phyloP scores from a whole-genome alignment of 2,113 vertebrate species.

The Mobula birostris region DNA sequence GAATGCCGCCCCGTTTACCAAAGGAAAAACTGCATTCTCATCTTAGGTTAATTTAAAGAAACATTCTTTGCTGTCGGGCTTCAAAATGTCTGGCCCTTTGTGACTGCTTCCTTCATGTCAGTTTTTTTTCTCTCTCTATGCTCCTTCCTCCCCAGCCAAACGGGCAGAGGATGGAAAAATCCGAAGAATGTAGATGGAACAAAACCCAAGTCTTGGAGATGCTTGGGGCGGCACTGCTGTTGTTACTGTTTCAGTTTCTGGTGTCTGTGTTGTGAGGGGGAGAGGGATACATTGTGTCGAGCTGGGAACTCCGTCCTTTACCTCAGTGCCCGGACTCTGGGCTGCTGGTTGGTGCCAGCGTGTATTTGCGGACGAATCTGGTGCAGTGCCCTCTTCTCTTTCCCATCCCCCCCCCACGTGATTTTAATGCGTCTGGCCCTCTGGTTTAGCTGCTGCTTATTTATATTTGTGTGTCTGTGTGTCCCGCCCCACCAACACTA shows the following conservation, averaged over 20 bases:
- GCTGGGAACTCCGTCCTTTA: neutral
- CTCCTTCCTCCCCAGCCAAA: neutral
- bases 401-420: neutral
- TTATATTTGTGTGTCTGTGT: neutral
- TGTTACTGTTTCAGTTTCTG: neutral
- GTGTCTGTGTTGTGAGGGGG: neutral
- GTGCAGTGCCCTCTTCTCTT: neutral
- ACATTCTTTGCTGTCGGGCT: neutral
- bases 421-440: neutral
- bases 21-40: too few relatives aligned
- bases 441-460: neutral
- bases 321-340: neutral
- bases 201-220: too few relatives aligned
- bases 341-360: neutral
- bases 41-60: too few relatives aligned
- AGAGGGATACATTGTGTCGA: neutral
- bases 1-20: neutral
- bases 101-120: conserved; percentile 27
- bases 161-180: neutral
- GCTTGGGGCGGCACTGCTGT: neutral
- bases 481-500: neutral
- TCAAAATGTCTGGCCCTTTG: conserved; percentile 32
- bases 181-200: neutral
- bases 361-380: neutral
- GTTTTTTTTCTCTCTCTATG: neutral